These are phyloP conservation scores for Yasuhikotakia modesta DNA, from an alignment of 2,797 vertebrate species.

Conservation along the genomic window DNA sequence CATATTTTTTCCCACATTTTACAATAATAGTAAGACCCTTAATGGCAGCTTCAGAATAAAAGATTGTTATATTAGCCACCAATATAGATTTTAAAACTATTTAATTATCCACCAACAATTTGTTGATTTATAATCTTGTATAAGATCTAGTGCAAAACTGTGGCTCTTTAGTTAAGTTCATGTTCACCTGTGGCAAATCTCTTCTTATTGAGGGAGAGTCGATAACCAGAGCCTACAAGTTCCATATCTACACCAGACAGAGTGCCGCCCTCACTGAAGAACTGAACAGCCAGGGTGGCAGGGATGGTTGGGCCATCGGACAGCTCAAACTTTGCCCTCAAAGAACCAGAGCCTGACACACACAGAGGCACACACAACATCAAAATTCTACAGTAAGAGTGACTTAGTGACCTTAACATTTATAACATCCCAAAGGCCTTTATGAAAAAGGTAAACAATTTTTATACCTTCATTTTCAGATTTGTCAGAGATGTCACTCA, in stretches of 20 bases:
- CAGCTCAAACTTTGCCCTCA: constrained; percentile 96
- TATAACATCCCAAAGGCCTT: neutral
- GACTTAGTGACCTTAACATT: neutral
- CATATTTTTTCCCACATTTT: too few species aligned
- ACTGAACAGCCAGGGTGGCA: constrained; percentile 92
- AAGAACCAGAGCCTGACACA: constrained; percentile 85
- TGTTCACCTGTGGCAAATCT: constrained; percentile 88
- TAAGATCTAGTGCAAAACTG: too few species aligned
- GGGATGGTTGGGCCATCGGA: constrained; percentile 89
- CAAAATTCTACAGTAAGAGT: neutral
- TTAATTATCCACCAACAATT: too few species aligned
- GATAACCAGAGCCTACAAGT: constrained; percentile 87
- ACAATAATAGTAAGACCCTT: too few species aligned
- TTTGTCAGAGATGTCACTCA: constrained; percentile 92
- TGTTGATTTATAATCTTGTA: too few species aligned
- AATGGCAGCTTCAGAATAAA: too few species aligned
- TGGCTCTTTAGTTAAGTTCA: neutral
- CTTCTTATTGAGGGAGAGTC: constrained; percentile 94
- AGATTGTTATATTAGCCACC: too few species aligned
- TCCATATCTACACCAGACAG: constrained; percentile 93
- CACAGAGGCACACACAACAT: neutral
- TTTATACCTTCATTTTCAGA: constrained; percentile 92
- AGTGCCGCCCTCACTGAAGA: constrained; percentile 90
- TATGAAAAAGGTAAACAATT: too few species aligned
- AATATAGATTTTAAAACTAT: too few species aligned